Conservation (phyloP, 1,140 invertebrate genomes). For the Pomacea maculata region DNA sequence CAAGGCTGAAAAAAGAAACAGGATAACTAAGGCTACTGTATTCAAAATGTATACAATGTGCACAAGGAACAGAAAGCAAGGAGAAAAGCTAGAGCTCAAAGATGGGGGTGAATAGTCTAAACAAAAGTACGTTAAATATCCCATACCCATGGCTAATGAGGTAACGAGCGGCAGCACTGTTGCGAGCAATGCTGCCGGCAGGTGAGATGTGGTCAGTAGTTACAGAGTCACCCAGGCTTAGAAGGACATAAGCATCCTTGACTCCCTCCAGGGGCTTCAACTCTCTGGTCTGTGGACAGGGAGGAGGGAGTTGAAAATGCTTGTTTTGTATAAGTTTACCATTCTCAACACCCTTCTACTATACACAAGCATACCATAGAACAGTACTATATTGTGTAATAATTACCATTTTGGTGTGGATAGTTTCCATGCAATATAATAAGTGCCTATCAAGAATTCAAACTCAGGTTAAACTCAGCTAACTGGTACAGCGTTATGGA, state of each 20-base stretch:
- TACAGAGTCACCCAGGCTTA: conserved; percentile 93
- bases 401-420: no score
- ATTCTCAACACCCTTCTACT: no score
- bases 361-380: no score
- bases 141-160: conserved; percentile 73
- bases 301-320: no score
- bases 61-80: neutral
- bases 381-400: no score
- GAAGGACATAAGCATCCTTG: conserved; percentile 78
- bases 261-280: conserved; percentile 64
- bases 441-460: no score
- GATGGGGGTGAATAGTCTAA: neutral
- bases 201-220: conserved; percentile 99
- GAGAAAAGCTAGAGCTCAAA: neutral
- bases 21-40: no score
- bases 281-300: conserved; percentile 61
- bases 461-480: no score
- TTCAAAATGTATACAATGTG: neutral
- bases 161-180: conserved; percentile 92
- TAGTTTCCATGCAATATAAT: no score
- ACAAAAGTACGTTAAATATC: neutral
- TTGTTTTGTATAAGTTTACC: no score
- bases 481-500: no score
- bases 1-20: conserved; percentile 72
- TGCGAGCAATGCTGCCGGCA: conserved; percentile 95